Base-by-base conservation (phyloP, 2,113 vertebrate species). In the Hylia prasina region DNA sequence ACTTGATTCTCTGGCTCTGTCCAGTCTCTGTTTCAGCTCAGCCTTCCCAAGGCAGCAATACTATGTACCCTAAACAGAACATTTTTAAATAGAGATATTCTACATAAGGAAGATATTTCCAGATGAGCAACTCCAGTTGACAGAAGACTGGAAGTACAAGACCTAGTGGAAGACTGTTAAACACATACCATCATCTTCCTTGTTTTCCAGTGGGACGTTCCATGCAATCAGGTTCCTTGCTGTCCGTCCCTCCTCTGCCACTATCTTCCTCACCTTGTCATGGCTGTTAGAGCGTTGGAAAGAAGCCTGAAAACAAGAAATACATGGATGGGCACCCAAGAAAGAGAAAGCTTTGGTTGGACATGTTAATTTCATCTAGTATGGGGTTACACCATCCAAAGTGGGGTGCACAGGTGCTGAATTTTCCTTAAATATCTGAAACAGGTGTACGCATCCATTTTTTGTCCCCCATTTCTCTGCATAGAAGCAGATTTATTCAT, bases 261-360 rank as follows among this genome's bases (percentile, higher is more conserved):
- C 99, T 51, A 99, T 99, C 91, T 98, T 99, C 95, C 99, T 98
- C 75, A 99, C 99, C 97, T 99, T 99, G 97, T 99, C 99, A 68
- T 99, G 99, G 95, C 99, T 99, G 85, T 99, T 99, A 61, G 99
- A 99, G 63, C 99, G 98, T 73, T 99, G 99, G 95, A 99, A 99
- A 40, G 99, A 99, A 68, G 99, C 98, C 99, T 99, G 94, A 8
- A 82, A 81, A 77, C 33, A 76, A 82, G 70, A 93, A 92, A 87
- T 4, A 54, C 17, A 66, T 5, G 7, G 15, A 50, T 45, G 28
- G 15, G 30, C 17, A 84, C 69, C 79, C 12, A 40, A 21, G 21
- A 30, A 16, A 19, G 27, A 13, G 12, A 68, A 9, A 13, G 11
- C 64, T n/a, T 25, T 24, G 4, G 2, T 11, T 48, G 31, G 12